Percentiles rank a stretch among this genome's conserved stretches.
Evolutionary conservation across 2,797 vertebrate species (phyloP).

Genomic region (Ctenosaura bakeri): DNA sequence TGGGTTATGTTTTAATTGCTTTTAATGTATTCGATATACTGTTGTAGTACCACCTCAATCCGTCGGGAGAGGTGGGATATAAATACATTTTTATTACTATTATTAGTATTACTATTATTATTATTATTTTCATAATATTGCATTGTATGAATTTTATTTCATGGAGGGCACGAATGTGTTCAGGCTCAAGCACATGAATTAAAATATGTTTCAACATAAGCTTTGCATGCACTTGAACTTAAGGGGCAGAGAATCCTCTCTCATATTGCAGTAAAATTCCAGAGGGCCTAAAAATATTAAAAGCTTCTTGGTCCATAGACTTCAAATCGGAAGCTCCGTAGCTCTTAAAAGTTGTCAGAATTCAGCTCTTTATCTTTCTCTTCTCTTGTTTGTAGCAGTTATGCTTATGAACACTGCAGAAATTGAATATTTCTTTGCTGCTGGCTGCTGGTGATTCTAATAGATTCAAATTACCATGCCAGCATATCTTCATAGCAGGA

Average conservation of each 20-base stretch:
- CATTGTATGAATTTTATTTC: slow-evolving; percentile 19
- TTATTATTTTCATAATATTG: no score
- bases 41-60: no score
- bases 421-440: background rate
- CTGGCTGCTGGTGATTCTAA: slow-evolving; percentile 30
- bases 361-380: background rate
- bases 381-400: slow-evolving; percentile 41
- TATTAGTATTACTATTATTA: no score
- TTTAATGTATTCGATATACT: no score
- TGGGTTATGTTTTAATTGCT: no score
- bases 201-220: background rate
- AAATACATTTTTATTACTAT: no score
- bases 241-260: slow-evolving; percentile 26
- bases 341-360: slow-evolving; percentile 43
- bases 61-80: no score
- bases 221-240: slow-evolving; percentile 14
- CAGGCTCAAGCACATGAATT: background rate
- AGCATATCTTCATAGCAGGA: background rate
- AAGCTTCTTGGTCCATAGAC: slow-evolving; percentile 38
- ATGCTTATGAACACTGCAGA: slow-evolving; percentile 32
- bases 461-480: background rate
- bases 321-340: slow-evolving; percentile 41
- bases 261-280: background rate
- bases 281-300: background rate
- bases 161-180: background rate